phyloP scores from a whole-genome alignment of 2,888 invertebrate species.

The Saturnia japonica region DNA sequence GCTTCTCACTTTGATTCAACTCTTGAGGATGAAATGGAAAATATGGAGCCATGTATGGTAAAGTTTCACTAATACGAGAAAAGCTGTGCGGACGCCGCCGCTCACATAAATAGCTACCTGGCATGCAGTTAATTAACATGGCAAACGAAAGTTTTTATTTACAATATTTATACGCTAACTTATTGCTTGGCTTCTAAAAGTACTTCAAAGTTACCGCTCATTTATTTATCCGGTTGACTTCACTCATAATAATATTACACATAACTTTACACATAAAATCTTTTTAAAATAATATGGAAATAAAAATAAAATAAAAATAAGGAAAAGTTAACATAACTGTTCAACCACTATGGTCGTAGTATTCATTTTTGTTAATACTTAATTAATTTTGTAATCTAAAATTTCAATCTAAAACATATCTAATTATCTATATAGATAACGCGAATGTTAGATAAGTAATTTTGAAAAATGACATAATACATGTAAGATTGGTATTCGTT shows the following conservation, averaged over 20 bases:
- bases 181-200: slow-evolving; percentile 1
- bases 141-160: slow-evolving; percentile 8
- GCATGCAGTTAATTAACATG: slow-evolving; percentile 11
- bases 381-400: too few relatives aligned
- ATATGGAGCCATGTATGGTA: slow-evolving; percentile 30
- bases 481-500: too few relatives aligned
- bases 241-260: neutral
- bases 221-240: neutral
- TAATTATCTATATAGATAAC: too few relatives aligned
- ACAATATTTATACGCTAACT: neutral
- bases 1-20: neutral
- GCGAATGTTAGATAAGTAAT: too few relatives aligned
- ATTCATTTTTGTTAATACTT: too few relatives aligned
- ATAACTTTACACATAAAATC: neutral
- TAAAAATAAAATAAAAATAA: neutral
- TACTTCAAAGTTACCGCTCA: slow-evolving; percentile 6
- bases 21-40: slow-evolving; percentile 31
- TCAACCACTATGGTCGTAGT: too few relatives aligned
- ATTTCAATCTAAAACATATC: too few relatives aligned
- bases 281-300: neutral
- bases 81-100: slow-evolving; percentile 20
- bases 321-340: neutral
- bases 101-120: slow-evolving; percentile 14
- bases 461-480: too few relatives aligned
- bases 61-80: slow-evolving; percentile 36